A percentile compares a stretch with the other conserved stretches of the same genome.
Conservation (phyloP, 2,888 invertebrate species). For the Cataglyphis albicans region DNA sequence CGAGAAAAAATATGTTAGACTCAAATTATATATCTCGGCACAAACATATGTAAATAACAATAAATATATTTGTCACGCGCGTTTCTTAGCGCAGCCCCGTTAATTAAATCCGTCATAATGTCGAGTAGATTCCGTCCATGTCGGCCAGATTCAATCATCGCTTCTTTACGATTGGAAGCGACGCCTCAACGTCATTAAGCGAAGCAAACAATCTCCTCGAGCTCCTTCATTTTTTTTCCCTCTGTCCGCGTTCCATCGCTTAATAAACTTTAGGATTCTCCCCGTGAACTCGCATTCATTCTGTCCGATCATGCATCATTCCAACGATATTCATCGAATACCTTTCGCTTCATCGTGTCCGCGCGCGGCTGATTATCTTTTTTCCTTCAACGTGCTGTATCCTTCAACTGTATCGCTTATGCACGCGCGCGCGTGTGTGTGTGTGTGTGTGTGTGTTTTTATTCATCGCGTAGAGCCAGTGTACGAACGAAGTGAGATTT, state of each 20-base stretch:
- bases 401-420: background rate
- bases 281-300: slow-evolving; percentile 35
- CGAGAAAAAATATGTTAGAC: background rate
- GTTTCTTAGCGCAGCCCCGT: slow-evolving; percentile 28
- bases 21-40: background rate
- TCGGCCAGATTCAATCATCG: slow-evolving; percentile 25
- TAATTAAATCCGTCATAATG: slow-evolving; percentile 33
- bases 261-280: slow-evolving; percentile 47
- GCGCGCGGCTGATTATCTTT: slow-evolving; percentile 32
- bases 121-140: slow-evolving; percentile 19
- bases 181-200: slow-evolving; percentile 33
- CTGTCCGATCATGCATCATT: slow-evolving; percentile 42
- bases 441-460: background rate
- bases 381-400: background rate
- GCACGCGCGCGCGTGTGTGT: background rate
- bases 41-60: background rate
- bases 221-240: slow-evolving; percentile 45
- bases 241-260: background rate
- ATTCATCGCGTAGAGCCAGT: background rate
- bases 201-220: slow-evolving; percentile 44
- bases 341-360: background rate
- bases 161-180: slow-evolving; percentile 15
- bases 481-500: slow-evolving; percentile 34
- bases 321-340: slow-evolving; percentile 2
- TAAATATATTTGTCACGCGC: background rate